Percentiles rank a stretch among this genome's conserved stretches.
These are phyloP conservation scores for Ostrea edulis DNA, from an alignment of 1,140 invertebrate species.

Conservation along the genomic window DNA sequence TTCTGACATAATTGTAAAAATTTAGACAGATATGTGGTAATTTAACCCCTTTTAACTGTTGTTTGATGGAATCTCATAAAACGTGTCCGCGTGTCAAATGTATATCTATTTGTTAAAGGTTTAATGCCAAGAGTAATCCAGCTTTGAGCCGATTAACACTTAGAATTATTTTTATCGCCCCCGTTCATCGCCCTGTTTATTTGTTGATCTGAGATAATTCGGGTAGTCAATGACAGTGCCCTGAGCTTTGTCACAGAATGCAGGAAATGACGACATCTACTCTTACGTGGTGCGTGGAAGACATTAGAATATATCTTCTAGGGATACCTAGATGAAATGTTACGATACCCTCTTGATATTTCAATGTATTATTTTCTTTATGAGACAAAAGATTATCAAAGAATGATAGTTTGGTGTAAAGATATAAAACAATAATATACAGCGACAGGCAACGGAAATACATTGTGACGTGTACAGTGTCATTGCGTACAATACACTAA, in stretches of 20 bases:
- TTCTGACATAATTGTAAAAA: not conserved
- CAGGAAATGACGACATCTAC: conserved; percentile 22
- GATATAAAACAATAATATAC: too few relatives aligned
- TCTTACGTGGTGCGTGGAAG: not conserved
- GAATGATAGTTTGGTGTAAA: too few relatives aligned
- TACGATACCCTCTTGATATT: too few relatives aligned
- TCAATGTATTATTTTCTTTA: too few relatives aligned
- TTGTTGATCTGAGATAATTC: not conserved
- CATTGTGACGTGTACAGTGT: not conserved
- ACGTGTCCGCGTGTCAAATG: not conserved
- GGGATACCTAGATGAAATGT: not conserved
- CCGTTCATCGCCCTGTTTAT: conserved; percentile 2
- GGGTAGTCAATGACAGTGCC: not conserved
- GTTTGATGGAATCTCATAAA: not conserved
- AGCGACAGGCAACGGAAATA: too few relatives aligned
- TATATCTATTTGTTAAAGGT: not conserved
- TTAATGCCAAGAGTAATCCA: not conserved
- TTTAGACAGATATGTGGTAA: not conserved
- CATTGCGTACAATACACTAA: not conserved
- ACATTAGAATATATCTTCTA: not conserved
- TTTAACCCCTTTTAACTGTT: not conserved
- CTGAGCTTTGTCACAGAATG: not conserved
- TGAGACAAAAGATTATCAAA: too few relatives aligned
- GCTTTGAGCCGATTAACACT: not conserved
- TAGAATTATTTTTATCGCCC: not conserved